Evolutionary conservation across 2,888 invertebrate species (phyloP), one percentile per base, ranked within the genome.

Genomic region (Meteorus colon): DNA sequence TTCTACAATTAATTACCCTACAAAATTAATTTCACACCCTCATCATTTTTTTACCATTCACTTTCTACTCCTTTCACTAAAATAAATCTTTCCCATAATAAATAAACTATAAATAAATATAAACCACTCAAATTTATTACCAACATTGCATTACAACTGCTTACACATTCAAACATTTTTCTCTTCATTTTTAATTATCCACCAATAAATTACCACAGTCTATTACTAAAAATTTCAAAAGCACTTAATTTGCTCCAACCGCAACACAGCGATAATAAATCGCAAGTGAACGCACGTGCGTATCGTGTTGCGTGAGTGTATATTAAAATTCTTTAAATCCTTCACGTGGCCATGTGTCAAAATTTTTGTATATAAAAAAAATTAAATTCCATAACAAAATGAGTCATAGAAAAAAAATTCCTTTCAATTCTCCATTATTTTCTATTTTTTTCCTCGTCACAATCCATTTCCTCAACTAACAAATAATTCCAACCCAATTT

Each of bases 201-300:
- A 12, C 41, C 41, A 12, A 41, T 41, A 41, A 41, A 41, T 10
- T 41, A 41, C 41, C 41, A 41, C 41, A 41, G 8, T 12, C 41
- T 10, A 41, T 41, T 19, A 55, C 19, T 19, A 55, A 19, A 55
- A 55, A 55, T 55, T 55, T 24, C 24, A 24, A 24, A 1, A 5
- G 55, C 19, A 6, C 19, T 55, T 63, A 63, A 63, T 63, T 63
- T 29, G 14, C 19, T 19, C 6, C n/a, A 4, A 19, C 19, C 41
- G 41, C 41, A 41, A n/a, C 55, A 55, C 55, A 5, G 24, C 8
- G 19, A 55, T 63, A 63, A 31, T 63, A 34, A 63, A 31, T 29
- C 63, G 63, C 31, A 63, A 63, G 34, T 63, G 63, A 37, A 69
- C 16, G 55, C 78, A 74, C 79, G 79, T 73, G 79, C 66, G 74